Evolutionary conservation across 1,140 invertebrate genomes (phyloP).

Genomic region (Onthophagus taurus): DNA sequence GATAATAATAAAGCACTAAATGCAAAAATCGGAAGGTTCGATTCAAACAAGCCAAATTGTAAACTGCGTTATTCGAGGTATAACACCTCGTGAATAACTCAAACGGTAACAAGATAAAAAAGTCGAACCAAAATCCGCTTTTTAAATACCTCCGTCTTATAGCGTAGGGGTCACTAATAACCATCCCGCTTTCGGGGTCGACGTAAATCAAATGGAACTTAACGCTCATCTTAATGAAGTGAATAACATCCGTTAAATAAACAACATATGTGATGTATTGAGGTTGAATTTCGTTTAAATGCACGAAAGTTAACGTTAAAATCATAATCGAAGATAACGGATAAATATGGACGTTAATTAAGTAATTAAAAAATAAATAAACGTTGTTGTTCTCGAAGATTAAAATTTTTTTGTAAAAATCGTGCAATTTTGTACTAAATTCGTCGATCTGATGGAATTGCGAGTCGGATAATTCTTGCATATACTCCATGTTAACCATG

Average conservation of each 20-base stretch:
- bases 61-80: background rate
- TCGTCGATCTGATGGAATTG: background rate
- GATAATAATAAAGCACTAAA: conserved; percentile 4
- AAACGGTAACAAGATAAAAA: conserved; percentile 10
- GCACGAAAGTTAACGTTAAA: background rate
- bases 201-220: conserved; percentile 9
- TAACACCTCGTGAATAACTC: background rate
- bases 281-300: background rate
- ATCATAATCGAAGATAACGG: conserved; percentile 4
- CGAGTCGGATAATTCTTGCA: background rate
- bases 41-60: conserved; percentile 5
- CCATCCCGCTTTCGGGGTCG: conserved; percentile 2
- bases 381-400: no score
- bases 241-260: conserved; percentile 3
- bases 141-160: conserved; percentile 6
- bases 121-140: conserved; percentile 12
- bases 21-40: background rate
- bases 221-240: conserved; percentile 5
- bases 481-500: conserved; percentile 2
- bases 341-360: conserved; percentile 11
- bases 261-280: background rate
- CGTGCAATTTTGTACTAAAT: background rate
- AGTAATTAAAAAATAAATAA: background rate
- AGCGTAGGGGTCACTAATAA: conserved; percentile 1
- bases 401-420: background rate